Evolutionary conservation across 2,113 vertebrate species (phyloP).

Genomic region (Eretmochelys imbricata): DNA sequence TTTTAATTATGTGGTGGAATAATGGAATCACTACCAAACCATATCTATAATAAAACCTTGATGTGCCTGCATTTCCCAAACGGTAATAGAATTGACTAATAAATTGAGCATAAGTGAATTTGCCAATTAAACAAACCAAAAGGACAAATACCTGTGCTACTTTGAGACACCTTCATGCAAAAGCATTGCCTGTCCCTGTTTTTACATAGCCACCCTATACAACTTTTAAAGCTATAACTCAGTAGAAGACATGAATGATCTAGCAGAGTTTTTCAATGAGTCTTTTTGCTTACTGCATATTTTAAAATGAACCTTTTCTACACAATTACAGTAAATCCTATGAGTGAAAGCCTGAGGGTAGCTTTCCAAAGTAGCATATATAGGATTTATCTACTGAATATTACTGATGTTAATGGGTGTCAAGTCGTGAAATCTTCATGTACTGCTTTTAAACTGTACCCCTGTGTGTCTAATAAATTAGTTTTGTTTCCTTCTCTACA

Average conservation of each 20-base stretch:
- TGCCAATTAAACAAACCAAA: not conserved
- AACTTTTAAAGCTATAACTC: not conserved
- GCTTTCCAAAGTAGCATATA: conserved; percentile 5
- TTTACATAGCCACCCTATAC: not conserved
- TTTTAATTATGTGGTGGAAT: not conserved
- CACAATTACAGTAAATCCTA: not conserved
- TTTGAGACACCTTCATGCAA: not conserved
- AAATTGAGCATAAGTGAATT: not conserved
- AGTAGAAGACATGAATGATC: not conserved
- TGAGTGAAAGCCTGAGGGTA: not conserved
- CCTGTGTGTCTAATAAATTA: not conserved
- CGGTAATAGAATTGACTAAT: not conserved
- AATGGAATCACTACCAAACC: not conserved
- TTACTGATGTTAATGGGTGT: not conserved
- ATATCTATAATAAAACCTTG: not conserved
- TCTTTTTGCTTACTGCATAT: not conserved
- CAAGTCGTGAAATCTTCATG: not conserved
- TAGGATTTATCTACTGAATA: not conserved
- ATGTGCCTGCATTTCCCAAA: not conserved
- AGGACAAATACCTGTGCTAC: not conserved
- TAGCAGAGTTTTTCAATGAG: not conserved
- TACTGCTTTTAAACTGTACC: not conserved
- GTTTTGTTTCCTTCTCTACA: conserved; percentile 30
- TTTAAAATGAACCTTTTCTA: not conserved
- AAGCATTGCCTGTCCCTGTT: not conserved